phyloP scores from a whole-genome alignment of 2,113 vertebrate genomes.

The Xiphophorus maculatus region DNA sequence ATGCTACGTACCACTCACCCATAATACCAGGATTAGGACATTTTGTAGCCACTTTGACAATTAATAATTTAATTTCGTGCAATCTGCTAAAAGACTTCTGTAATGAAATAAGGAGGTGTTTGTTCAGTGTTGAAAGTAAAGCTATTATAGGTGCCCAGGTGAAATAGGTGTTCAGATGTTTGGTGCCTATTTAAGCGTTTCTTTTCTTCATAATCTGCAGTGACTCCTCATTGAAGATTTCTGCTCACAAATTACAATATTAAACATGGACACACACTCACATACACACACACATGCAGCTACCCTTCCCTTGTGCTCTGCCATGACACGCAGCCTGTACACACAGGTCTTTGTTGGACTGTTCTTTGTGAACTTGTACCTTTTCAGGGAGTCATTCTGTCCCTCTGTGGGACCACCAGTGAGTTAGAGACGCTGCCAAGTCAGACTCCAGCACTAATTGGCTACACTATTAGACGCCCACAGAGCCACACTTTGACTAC shows the following conservation, averaged over 20 bases:
- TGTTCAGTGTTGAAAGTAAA: no score
- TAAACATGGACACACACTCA: conserved; percentile 15
- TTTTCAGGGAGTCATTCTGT: conserved; percentile 71
- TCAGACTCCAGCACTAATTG: conserved; percentile 74
- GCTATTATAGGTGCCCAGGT: no score
- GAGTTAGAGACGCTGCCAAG: conserved; percentile 64
- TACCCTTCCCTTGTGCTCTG: conserved; percentile 39
- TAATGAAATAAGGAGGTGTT: no score
- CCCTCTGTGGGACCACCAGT: conserved; percentile 77
- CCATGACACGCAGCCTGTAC: conserved; percentile 63
- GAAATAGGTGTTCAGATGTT: neutral
- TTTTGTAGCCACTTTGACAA: no score
- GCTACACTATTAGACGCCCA: conserved; percentile 63
- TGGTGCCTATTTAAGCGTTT: conserved; percentile 24
- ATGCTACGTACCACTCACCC: no score
- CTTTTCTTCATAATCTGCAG: conserved; percentile 10
- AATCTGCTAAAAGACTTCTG: no score
- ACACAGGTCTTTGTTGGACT: conserved; percentile 67
- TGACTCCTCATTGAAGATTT: conserved; percentile 17
- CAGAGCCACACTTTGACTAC: conserved; percentile 68
- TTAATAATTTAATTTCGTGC: no score
- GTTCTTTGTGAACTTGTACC: conserved; percentile 73
- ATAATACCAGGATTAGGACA: no score
- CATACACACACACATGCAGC: conserved; percentile 17
- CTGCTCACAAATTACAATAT: conserved; percentile 35